Conservation (phyloP, 1,140 invertebrate species). For the Linepithema humile region DNA sequence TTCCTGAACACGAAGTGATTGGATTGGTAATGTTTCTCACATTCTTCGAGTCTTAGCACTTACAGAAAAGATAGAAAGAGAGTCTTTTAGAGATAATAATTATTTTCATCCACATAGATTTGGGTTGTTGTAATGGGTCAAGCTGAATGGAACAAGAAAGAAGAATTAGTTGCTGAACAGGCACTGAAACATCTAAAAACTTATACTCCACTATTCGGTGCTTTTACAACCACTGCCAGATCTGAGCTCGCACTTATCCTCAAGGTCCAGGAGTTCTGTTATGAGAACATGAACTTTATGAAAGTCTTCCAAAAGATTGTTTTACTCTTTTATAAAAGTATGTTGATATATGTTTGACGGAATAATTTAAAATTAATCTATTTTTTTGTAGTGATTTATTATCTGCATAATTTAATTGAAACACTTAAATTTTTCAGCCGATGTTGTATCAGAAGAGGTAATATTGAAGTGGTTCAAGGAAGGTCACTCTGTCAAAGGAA, state of each 20-base stretch:
- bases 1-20: constrained; percentile 96
- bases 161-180: constrained; percentile 97
- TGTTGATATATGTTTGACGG: constrained; percentile 76
- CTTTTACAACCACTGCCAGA: constrained; percentile 92
- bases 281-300: constrained; percentile 99
- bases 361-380: background rate
- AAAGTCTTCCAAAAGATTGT: constrained; percentile 99
- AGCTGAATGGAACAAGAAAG: constrained; percentile 99
- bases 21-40: constrained; percentile 86
- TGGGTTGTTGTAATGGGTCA: constrained; percentile 97
- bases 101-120: constrained; percentile 85
- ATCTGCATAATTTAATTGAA: background rate
- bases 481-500: constrained; percentile 96
- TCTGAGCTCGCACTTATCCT: constrained; percentile 94
- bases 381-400: background rate
- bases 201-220: constrained; percentile 93
- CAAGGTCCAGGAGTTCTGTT: constrained; percentile 98
- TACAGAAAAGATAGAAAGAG: background rate
- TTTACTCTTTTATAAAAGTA: constrained; percentile 97
- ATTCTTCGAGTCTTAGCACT: constrained; percentile 6
- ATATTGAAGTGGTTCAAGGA: constrained; percentile 98
- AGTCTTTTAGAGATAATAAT: background rate
- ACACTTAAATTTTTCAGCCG: constrained; percentile 85
- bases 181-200: constrained; percentile 95
- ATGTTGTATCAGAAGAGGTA: constrained; percentile 95